Conservation (phyloP, 2,888 invertebrate species). For the Uloborus plumipes region DNA sequence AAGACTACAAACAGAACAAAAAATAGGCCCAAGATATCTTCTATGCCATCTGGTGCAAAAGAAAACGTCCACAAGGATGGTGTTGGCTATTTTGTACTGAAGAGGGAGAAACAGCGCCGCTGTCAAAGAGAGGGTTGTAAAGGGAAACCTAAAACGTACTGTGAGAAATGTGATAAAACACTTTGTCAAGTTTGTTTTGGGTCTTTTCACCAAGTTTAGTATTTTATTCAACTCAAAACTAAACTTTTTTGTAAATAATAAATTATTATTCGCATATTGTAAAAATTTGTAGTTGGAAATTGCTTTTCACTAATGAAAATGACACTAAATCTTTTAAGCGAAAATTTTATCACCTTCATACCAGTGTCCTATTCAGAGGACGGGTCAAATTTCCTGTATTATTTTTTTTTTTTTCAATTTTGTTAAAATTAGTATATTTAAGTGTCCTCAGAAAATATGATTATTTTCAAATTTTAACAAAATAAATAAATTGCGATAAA, state of each 20-base stretch:
- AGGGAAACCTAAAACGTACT: too few relatives aligned
- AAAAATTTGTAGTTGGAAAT: background rate
- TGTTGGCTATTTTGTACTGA: too few relatives aligned
- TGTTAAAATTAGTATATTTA: conserved; percentile 4
- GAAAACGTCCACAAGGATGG: too few relatives aligned
- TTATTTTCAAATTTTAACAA: conserved; percentile 3
- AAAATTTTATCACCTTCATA: background rate
- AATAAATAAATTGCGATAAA: conserved; percentile 9
- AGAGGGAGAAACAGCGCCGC: too few relatives aligned
- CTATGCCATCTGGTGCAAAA: too few relatives aligned
- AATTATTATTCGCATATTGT: background rate
- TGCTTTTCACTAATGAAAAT: too few relatives aligned
- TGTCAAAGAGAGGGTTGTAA: too few relatives aligned
- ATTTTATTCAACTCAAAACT: conserved; percentile 6
- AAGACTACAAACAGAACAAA: too few relatives aligned
- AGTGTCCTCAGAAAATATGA: too few relatives aligned
- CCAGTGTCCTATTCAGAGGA: conserved; percentile 2
- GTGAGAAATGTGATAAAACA: too few relatives aligned
- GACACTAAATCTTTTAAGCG: background rate
- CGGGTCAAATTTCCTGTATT: background rate
- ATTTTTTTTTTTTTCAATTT: background rate
- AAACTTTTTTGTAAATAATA: background rate
- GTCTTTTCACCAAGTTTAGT: conserved; percentile 7
- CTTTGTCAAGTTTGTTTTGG: too few relatives aligned
- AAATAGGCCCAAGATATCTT: too few relatives aligned